These are phyloP conservation scores for Lysandra coridon DNA, from an alignment of 2,888 invertebrate genomes.

Conservation along the genomic window DNA sequence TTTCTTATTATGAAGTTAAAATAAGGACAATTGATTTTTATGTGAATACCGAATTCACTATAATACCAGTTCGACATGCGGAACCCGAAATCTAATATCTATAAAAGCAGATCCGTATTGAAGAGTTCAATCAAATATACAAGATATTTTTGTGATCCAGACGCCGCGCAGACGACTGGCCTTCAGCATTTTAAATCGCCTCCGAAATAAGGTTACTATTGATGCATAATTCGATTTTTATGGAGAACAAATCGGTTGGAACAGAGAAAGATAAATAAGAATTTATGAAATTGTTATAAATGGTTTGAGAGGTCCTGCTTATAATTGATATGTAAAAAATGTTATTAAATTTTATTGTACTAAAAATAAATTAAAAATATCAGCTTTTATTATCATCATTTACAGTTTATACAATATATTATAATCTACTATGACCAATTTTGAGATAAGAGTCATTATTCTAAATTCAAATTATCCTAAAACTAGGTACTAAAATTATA, in stretches of 20 bases:
- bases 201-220: not conserved
- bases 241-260: not conserved
- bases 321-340: not conserved
- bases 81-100: not conserved
- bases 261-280: not conserved
- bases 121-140: not conserved
- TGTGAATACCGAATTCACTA: no score
- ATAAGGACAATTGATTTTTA: no score
- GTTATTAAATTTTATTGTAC: not conserved
- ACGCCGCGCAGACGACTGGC: not conserved
- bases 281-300: not conserved
- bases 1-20: no score
- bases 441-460: no score
- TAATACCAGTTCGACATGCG: not conserved
- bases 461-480: no score
- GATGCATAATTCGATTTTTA: not conserved
- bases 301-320: not conserved
- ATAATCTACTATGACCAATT: not conserved
- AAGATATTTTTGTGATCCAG: slow-evolving; percentile 2
- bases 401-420: not conserved
- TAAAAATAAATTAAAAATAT: not conserved
- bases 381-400: no score
- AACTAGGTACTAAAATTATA: not conserved
- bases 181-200: not conserved
- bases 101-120: not conserved